Percentiles rank a stretch among this genome's conserved stretches.
These are phyloP conservation scores for Listrodromus nycthemerus DNA, from an alignment of 2,888 invertebrate species.

Conservation along the genomic window DNA sequence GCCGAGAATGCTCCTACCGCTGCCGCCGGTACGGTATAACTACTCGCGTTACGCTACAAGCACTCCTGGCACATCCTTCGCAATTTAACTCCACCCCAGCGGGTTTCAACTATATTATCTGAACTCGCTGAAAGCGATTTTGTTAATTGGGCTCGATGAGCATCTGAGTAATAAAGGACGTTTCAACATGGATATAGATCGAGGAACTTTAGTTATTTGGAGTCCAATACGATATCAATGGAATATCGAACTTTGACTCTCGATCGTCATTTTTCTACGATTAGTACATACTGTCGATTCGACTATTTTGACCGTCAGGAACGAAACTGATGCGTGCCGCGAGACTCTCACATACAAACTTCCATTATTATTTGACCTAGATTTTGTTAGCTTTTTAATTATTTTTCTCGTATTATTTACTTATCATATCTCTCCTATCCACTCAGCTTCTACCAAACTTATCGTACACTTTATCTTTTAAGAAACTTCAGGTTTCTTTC, in stretches of 20 bases:
- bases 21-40: slow-evolving; percentile 21
- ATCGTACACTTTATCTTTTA: too few relatives aligned
- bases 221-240: background rate
- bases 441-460: too few relatives aligned
- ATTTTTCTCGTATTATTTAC: too few relatives aligned
- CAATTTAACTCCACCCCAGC: slow-evolving; percentile 32
- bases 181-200: background rate
- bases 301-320: too few relatives aligned
- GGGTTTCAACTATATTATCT: background rate
- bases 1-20: slow-evolving; percentile 10
- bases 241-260: background rate
- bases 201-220: background rate
- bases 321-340: too few relatives aligned
- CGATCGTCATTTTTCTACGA: background rate
- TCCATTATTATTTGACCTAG: too few relatives aligned
- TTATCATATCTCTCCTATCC: too few relatives aligned
- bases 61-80: slow-evolving; percentile 22
- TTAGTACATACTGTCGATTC: background rate
- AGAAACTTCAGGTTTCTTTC: too few relatives aligned
- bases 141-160: slow-evolving; percentile 7
- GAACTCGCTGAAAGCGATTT: background rate
- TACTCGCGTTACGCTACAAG: slow-evolving; percentile 48
- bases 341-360: too few relatives aligned
- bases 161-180: background rate
- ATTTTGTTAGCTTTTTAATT: too few relatives aligned